Evolutionary conservation across 2,113 vertebrate genomes (phyloP).

Genomic region (Fulmarus glacialis): DNA sequence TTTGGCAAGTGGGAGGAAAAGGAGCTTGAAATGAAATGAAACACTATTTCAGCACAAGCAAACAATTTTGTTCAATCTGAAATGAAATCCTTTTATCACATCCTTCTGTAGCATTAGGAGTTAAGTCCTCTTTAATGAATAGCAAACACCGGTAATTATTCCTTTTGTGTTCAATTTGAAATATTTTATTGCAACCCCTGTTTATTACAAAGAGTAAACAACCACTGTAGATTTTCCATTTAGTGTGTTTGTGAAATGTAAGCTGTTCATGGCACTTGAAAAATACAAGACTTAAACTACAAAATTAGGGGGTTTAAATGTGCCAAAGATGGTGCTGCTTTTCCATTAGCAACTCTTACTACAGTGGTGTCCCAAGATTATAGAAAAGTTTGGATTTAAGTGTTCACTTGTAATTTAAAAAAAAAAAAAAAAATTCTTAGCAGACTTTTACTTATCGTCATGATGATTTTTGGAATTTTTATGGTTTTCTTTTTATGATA

Average conservation of each 20-base stretch:
- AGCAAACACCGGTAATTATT: constrained; percentile 11
- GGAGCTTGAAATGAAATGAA: not conserved
- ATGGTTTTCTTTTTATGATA: not conserved
- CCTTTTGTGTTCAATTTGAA: constrained; percentile 16
- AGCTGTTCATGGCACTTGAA: not conserved
- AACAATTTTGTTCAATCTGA: not conserved
- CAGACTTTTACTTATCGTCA: not conserved
- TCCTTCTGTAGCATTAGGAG: not conserved
- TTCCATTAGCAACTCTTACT: not conserved
- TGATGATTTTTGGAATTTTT: not conserved
- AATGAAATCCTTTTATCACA: not conserved
- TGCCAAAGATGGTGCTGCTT: not conserved
- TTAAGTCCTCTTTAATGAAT: constrained; percentile 21
- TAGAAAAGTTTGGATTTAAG: not conserved
- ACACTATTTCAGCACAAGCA: not conserved
- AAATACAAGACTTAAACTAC: not conserved
- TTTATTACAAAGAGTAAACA: not conserved
- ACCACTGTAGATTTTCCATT: not conserved
- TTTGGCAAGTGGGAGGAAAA: not conserved
- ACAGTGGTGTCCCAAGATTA: not conserved
- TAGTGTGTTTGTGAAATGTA: not conserved
- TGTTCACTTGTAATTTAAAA: not conserved
- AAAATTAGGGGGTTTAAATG: not conserved
- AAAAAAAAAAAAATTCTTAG: not conserved
- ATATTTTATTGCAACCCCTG: constrained; percentile 19